Conservation (phyloP, 2,797 vertebrate species). For the Gambusia yucatana region DNA sequence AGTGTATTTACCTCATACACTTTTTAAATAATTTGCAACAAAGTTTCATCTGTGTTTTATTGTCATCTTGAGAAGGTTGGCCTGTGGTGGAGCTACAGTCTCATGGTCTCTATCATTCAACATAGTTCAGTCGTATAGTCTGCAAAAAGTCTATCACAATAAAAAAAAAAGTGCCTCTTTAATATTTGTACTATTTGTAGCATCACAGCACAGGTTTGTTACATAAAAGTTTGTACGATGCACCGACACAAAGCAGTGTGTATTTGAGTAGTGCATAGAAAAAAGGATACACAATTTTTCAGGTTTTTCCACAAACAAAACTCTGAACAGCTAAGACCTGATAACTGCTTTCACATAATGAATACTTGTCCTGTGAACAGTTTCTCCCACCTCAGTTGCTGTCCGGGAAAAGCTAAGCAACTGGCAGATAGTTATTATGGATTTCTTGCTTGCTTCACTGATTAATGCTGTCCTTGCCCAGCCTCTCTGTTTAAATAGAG, state of each 20-base stretch:
- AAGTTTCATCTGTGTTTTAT: background rate
- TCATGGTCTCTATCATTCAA: background rate
- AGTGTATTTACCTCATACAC: background rate
- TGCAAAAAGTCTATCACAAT: background rate
- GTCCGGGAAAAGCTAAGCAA: background rate
- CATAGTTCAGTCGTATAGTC: background rate
- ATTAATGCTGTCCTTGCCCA: background rate
- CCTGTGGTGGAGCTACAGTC: conserved; percentile 29
- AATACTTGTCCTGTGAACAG: background rate
- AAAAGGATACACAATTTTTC: background rate
- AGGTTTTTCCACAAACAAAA: background rate
- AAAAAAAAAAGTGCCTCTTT: background rate
- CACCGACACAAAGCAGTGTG: background rate
- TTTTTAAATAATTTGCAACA: background rate
- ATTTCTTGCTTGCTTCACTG: background rate
- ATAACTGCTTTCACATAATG: background rate
- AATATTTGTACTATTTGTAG: background rate
- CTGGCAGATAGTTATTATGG: background rate
- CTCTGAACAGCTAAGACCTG: background rate
- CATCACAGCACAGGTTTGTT: background rate
- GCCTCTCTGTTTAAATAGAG: background rate
- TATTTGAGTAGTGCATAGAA: background rate
- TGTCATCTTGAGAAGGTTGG: background rate
- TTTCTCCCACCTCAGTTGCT: background rate
- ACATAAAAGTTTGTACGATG: background rate